phyloP scores from a whole-genome alignment of 1,140 invertebrate species.

The Proales similis region DNA sequence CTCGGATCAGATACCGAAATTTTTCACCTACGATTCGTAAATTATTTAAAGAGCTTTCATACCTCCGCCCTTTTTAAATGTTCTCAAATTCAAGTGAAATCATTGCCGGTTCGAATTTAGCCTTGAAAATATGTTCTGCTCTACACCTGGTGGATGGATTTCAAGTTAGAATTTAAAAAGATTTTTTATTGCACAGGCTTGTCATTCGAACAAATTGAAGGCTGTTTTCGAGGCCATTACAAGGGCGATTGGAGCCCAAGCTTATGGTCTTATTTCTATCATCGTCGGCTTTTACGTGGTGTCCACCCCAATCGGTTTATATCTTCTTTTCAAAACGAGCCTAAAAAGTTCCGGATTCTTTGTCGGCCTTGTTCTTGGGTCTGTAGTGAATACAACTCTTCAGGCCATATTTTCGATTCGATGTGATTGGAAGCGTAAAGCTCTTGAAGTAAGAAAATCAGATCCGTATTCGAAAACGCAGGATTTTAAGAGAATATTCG shows the following conservation, averaged over 20 bases:
- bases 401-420: too few relatives aligned
- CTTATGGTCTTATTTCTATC: conserved; percentile 9
- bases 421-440: too few relatives aligned
- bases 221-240: conserved; percentile 6
- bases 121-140: too few relatives aligned
- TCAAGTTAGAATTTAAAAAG: conserved; percentile 20
- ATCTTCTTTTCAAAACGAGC: conserved; percentile 8
- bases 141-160: conserved; percentile 26
- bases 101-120: too few relatives aligned
- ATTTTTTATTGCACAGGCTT: neutral
- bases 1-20: neutral
- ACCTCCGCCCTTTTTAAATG: too few relatives aligned
- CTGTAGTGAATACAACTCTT: too few relatives aligned
- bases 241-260: conserved; percentile 19
- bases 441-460: too few relatives aligned
- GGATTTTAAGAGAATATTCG: too few relatives aligned
- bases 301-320: conserved; percentile 20
- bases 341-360: too few relatives aligned
- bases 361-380: too few relatives aligned
- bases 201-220: neutral
- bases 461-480: too few relatives aligned
- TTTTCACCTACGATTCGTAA: conserved; percentile 6
- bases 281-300: conserved; percentile 33
- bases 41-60: conserved; percentile 7
- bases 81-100: conserved; percentile 11